These are phyloP conservation scores for Centrocercus urophasianus DNA, from an alignment of 2,113 vertebrate genomes.

Conservation along the genomic window DNA sequence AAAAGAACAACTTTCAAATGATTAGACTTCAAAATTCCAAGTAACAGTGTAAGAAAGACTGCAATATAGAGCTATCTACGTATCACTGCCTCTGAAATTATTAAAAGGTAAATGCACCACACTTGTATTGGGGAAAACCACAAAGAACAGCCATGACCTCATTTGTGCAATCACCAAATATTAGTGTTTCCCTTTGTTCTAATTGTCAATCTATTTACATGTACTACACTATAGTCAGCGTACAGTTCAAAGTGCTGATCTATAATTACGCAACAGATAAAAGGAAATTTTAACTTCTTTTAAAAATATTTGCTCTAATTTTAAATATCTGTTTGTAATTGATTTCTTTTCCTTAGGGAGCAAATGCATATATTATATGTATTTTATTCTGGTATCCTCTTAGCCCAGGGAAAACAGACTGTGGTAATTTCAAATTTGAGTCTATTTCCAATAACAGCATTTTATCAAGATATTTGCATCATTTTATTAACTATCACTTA, in stretches of 20 bases:
- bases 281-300: neutral
- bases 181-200: conserved; percentile 26
- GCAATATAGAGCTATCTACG: neutral
- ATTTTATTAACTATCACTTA: neutral
- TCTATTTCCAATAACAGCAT: neutral
- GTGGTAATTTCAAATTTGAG: neutral
- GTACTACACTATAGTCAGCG: neutral
- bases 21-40: neutral
- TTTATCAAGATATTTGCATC: neutral
- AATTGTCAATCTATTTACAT: neutral
- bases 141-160: conserved; percentile 42
- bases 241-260: neutral
- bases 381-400: neutral
- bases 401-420: neutral
- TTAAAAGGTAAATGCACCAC: neutral
- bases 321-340: neutral
- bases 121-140: conserved; percentile 19
- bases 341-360: neutral
- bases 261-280: neutral
- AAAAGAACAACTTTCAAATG: neutral
- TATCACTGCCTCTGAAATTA: neutral
- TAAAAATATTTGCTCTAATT: neutral
- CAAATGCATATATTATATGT: neutral
- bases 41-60: neutral
- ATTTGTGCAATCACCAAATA: conserved; percentile 35